A percentile compares a stretch with the other conserved stretches of the same genome.
Evolutionary conservation across 30 jellyfish, hydroid and myxozoan species (phyloP).

Genomic region (Hydractinia symbiolongicarpus): DNA sequence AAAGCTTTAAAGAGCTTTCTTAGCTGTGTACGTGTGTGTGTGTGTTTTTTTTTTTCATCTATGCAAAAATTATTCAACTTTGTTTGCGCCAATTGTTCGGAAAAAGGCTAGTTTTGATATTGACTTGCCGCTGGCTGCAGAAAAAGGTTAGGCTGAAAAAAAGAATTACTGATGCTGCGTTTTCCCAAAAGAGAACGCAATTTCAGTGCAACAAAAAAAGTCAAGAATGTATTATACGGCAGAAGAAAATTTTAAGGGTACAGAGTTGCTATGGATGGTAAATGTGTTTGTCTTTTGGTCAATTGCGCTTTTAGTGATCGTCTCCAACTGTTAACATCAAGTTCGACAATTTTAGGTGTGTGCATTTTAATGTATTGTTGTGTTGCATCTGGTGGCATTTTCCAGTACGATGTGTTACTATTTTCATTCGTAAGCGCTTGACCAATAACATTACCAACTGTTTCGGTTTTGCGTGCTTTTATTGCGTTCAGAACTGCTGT

Average conservation of each 20-base stretch:
- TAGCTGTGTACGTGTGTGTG: too few relatives aligned
- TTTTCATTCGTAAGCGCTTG: neutral
- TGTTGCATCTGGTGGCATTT: slow-evolving; percentile 9
- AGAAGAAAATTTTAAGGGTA: neutral
- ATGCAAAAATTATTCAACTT: neutral
- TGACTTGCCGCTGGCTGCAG: neutral
- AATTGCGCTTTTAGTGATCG: neutral
- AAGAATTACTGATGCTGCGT: neutral
- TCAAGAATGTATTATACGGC: neutral
- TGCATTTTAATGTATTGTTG: neutral
- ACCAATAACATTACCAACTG: neutral
- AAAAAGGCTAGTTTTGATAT: neutral
- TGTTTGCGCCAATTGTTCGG: neutral
- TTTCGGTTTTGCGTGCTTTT: neutral
- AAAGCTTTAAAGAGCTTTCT: too few relatives aligned
- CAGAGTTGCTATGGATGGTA: slow-evolving; percentile 20
- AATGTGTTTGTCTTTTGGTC: neutral
- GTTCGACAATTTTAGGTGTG: slow-evolving; percentile 23
- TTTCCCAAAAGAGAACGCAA: neutral
- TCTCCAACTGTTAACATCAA: slow-evolving; percentile 5
- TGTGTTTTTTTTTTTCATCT: too few relatives aligned
- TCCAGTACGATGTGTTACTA: neutral
- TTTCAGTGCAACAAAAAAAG: neutral
- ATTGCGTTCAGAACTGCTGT: neutral
- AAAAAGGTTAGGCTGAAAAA: neutral